Conservation (phyloP, 2,888 invertebrate genomes). For the Cantharis lateralis region DNA sequence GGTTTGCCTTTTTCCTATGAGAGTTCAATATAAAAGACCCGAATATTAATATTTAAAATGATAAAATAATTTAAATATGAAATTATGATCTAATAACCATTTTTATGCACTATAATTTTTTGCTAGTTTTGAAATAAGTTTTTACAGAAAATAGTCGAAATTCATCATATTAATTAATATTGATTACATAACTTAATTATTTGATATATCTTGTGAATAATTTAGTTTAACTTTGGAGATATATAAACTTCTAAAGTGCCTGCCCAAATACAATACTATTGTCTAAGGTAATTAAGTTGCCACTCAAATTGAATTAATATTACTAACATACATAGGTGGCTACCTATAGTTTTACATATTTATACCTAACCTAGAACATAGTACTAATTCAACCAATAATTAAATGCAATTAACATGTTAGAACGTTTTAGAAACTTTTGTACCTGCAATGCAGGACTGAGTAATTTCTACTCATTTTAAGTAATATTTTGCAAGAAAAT, state of each 20-base stretch:
- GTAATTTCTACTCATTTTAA: too few species aligned
- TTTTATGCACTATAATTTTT: not conserved
- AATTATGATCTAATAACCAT: not conserved
- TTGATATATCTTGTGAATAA: not conserved
- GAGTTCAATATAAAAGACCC: too few species aligned
- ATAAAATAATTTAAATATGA: not conserved
- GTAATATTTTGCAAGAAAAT: too few species aligned
- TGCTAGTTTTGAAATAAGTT: not conserved
- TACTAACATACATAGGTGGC: not conserved
- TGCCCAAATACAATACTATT: not conserved
- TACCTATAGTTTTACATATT: not conserved
- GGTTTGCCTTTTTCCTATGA: too few species aligned
- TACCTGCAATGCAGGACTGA: not conserved
- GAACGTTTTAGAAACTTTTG: not conserved
- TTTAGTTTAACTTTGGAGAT: not conserved
- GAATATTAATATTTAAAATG: not conserved
- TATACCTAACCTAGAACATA: not conserved
- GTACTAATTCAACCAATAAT: not conserved
- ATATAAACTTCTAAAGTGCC: not conserved
- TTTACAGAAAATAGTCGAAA: not conserved
- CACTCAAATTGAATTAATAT: not conserved
- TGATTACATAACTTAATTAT: not conserved
- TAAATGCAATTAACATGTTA: not conserved
- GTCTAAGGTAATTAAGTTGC: not conserved
- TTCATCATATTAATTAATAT: not conserved